A percentile compares a stretch with the other conserved stretches of the same genome.
These are phyloP conservation scores for Semibalanus balanoides DNA, from an alignment of 1,140 invertebrate genomes.

Conservation along the genomic window DNA sequence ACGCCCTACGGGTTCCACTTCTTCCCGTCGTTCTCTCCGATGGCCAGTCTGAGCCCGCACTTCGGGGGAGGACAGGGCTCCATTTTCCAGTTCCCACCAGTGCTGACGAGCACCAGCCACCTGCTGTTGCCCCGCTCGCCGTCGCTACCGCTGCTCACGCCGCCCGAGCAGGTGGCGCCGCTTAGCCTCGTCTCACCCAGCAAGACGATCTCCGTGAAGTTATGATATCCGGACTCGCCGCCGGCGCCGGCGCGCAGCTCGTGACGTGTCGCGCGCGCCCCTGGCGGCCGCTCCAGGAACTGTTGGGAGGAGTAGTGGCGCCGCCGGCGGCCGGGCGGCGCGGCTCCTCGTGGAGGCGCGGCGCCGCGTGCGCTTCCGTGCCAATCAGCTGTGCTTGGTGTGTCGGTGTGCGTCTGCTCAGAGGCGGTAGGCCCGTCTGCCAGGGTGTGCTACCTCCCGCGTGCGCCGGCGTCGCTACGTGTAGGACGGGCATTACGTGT, in stretches of 20 bases:
- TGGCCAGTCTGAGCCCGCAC: conserved; percentile 13
- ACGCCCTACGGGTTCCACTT: conserved; percentile 24
- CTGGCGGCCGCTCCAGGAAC: neutral
- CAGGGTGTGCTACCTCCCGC: neutral
- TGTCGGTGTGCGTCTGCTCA: neutral
- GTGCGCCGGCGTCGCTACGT: neutral
- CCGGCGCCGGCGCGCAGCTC: neutral
- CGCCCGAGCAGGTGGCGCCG: conserved; percentile 5
- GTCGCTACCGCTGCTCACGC: neutral
- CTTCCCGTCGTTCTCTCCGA: conserved; percentile 13
- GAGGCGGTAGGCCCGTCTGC: neutral
- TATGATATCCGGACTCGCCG: neutral
- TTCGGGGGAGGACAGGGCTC: conserved; percentile 17
- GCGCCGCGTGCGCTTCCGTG: neutral
- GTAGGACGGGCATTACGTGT: neutral
- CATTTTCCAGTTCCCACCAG: conserved; percentile 21
- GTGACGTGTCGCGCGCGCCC: neutral
- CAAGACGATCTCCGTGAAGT: conserved; percentile 1
- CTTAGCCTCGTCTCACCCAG: conserved; percentile 6
- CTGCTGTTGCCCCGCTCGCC: neutral
- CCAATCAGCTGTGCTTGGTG: neutral
- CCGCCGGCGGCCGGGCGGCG: too few species aligned
- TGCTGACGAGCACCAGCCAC: neutral
- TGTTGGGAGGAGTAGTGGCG: neutral
- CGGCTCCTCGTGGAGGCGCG: too few species aligned